These are phyloP conservation scores for Montipora foliosa DNA, from an alignment of 64 coral and sea anemone genomes.

Conservation along the genomic window DNA sequence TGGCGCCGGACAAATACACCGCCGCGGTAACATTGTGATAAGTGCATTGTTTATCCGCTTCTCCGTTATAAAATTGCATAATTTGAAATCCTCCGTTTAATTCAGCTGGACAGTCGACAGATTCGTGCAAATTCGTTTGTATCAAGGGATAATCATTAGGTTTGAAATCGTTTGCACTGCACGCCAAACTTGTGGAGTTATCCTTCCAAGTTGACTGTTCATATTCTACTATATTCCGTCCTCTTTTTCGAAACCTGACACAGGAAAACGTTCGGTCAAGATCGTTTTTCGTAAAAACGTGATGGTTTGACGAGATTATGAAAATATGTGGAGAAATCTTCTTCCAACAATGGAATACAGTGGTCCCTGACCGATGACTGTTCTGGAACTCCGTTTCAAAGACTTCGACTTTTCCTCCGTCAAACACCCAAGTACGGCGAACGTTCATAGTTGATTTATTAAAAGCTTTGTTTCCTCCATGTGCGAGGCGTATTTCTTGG, in stretches of 20 bases:
- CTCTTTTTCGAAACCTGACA: constrained; percentile 46
- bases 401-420: background rate
- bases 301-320: constrained; percentile 35
- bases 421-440: background rate
- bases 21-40: background rate
- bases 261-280: constrained; percentile 31
- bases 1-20: background rate
- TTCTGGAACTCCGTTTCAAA: background rate
- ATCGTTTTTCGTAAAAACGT: background rate
- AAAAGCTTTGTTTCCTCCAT: background rate
- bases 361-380: background rate
- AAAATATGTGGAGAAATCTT: constrained; percentile 48
- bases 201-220: constrained; percentile 19
- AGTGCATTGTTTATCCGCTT: constrained; percentile 12
- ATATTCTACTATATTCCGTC: constrained; percentile 41
- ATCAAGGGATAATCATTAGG: constrained; percentile 41
- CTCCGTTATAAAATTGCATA: constrained; percentile 29
- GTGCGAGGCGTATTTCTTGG: background rate
- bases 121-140: background rate
- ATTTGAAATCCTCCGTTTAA: constrained; percentile 58
- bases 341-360: constrained; percentile 17
- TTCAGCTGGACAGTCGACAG: constrained; percentile 37
- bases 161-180: background rate
- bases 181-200: constrained; percentile 2
- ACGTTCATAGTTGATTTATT: background rate